Conservation (phyloP, 2,888 invertebrate genomes). For the Mactromeris polynyma region DNA sequence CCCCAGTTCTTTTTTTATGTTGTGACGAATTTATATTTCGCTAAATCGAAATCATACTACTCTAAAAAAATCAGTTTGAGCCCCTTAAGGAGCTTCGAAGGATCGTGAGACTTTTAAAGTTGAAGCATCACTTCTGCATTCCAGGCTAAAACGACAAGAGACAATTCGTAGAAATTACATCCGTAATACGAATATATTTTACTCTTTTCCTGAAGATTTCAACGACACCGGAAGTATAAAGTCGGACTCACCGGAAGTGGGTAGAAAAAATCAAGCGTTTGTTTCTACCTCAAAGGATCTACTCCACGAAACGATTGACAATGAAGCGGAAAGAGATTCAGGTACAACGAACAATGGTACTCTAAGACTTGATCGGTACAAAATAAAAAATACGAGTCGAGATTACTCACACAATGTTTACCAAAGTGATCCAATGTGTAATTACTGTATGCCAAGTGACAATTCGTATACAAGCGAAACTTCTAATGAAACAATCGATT, state of each 20-base stretch:
- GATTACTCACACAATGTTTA: background rate
- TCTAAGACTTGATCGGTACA: conserved; percentile 34
- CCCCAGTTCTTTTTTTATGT: no score
- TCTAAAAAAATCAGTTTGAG: background rate
- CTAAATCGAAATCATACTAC: background rate
- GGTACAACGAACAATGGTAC: conserved; percentile 3
- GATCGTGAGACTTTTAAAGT: background rate
- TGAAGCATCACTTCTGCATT: conserved; percentile 12
- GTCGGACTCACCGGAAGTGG: conserved; percentile 31
- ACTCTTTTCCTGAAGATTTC: conserved; percentile 68
- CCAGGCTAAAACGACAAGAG: conserved; percentile 66
- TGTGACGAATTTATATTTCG: no score
- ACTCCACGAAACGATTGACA: conserved; percentile 16
- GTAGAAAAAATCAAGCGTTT: conserved; percentile 21
- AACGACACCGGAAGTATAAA: conserved; percentile 48
- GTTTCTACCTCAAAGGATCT: conserved; percentile 22
- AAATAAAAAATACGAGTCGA: conserved; percentile 17
- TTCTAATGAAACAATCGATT: conserved; percentile 45
- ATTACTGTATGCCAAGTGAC: conserved; percentile 33
- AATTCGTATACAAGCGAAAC: conserved; percentile 35
- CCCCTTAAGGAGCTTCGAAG: no score
- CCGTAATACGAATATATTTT: conserved; percentile 70
- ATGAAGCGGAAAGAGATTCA: conserved; percentile 9
- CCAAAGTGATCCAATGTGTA: background rate
- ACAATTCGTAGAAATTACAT: conserved; percentile 59